These are phyloP conservation scores for Drosophila atripex DNA, from an alignment of 2,888 invertebrate species.

Conservation along the genomic window DNA sequence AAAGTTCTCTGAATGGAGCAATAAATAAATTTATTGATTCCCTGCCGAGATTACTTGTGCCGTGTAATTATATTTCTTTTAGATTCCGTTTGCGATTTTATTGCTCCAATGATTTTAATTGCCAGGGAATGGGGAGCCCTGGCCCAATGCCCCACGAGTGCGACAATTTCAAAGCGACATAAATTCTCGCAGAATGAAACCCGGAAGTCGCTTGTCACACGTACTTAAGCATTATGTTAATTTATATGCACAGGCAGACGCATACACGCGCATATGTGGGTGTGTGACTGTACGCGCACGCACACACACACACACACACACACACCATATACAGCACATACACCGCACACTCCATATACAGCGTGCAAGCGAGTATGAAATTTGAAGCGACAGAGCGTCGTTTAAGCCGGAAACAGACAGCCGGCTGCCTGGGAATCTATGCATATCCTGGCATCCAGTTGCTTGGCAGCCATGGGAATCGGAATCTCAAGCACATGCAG, in stretches of 20 bases:
- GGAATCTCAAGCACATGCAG: conserved; percentile 71
- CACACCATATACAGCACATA: too few relatives aligned
- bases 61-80: conserved; percentile 47
- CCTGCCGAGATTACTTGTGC: conserved; percentile 39
- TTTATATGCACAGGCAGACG: conserved; percentile 59
- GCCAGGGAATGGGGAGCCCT: conserved; percentile 30
- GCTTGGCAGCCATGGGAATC: conserved; percentile 62
- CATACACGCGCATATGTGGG: conserved; percentile 1
- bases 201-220: conserved; percentile 79
- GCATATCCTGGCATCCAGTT: conserved; percentile 45
- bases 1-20: conserved; percentile 4
- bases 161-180: conserved; percentile 72
- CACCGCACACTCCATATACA: conserved; percentile 34
- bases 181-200: conserved; percentile 75
- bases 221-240: conserved; percentile 79
- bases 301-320: conserved; percentile 1
- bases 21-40: conserved; percentile 47
- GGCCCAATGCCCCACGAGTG: conserved; percentile 17
- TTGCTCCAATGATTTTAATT: conserved; percentile 72
- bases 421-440: conserved; percentile 54
- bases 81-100: conserved; percentile 55
- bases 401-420: conserved; percentile 76
- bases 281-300: not conserved
- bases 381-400: conserved; percentile 76
- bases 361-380: conserved; percentile 59